Base-by-base conservation (phyloP, 2,797 vertebrate species). In the Tinamus major region DNA sequence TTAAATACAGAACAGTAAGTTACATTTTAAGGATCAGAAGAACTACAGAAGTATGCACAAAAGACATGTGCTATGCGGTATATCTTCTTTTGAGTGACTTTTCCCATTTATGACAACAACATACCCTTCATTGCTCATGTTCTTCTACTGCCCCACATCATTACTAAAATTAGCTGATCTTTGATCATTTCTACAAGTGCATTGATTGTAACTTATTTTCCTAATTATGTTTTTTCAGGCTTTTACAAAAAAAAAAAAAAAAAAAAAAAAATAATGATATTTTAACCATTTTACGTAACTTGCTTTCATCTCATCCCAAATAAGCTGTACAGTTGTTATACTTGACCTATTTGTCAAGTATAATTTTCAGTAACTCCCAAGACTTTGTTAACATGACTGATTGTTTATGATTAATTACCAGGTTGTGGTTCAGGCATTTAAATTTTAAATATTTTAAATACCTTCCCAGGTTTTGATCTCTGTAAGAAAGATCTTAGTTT, bases 61-160 rank as follows among this genome's bases (percentile, higher is more conserved):
- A 53, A 71, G 49, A 55, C 8, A 41, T 0, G 0, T 33, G 16
- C 8, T 48, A 7, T 27, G 20, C 0, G 7, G 15, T 19, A 8
- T 65, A 7, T 65, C 85, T 56, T 48, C 4, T 79, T 80, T 63
- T 26, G 29, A 7, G 8, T 84, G 21, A 64, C 23, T 77, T 88
- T 56, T 4, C 20, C 4, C 2, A 18, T 33, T 72, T 87, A 9
- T 37, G 42, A 35, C 21, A 37, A 37, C 35, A 51, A 3, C 3
- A 15, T 24, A 13, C 7, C 41, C 15, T 72, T 13, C 37, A 63
- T 46, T 82, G 20, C 14, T n/a, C 5, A 2, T 13, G 5, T 59
- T 94, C 42, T 37, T 77, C 12, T 11, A 4, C 53, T 61, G 37
- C 65, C 27, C 27, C 58, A 70, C 46, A 3, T 6, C 35, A 5